Evolutionary conservation across 2,113 vertebrate species (phyloP).

Genomic region (Periophthalmodon schlosseri): DNA sequence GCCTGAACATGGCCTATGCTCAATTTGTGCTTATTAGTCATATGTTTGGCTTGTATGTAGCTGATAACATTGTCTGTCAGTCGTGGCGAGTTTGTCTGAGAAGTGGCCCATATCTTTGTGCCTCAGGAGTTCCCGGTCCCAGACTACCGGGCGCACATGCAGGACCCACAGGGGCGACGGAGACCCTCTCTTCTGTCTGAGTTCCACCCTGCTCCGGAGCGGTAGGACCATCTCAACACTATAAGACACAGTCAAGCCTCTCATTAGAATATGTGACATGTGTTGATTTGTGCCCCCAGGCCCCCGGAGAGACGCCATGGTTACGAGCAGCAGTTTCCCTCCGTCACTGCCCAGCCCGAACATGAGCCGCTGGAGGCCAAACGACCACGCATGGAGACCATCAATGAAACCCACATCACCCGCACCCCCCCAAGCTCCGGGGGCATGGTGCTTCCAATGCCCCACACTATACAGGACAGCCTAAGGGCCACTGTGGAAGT

Average conservation of each 20-base stretch:
- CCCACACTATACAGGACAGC: slow-evolving; percentile 87
- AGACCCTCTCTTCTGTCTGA: slow-evolving; percentile 94
- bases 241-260: not conserved
- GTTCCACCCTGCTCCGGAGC: slow-evolving; percentile 93
- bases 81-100: not conserved
- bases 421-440: slow-evolving; percentile 75
- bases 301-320: slow-evolving; percentile 94
- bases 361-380: slow-evolving; percentile 90
- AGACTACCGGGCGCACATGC: slow-evolving; percentile 91
- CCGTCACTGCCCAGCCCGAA: slow-evolving; percentile 81
- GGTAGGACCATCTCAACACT: slow-evolving; percentile 70
- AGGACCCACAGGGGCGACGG: slow-evolving; percentile 90
- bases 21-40: not conserved
- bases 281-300: slow-evolving; percentile 68
- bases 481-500: slow-evolving; percentile 84
- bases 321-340: slow-evolving; percentile 91
- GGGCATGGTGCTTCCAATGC: slow-evolving; percentile 80
- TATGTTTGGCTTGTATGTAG: not conserved
- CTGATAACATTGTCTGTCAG: not conserved
- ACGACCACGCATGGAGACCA: slow-evolving; percentile 89
- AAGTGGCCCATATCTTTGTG: not conserved
- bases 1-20: not conserved
- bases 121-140: slow-evolving; percentile 89
- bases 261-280: slow-evolving; percentile 19
- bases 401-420: slow-evolving; percentile 87